Evolutionary conservation across 2,888 invertebrate genomes (phyloP), one percentile per base, ranked within the genome.

Genomic region (Aphrophora alni): DNA sequence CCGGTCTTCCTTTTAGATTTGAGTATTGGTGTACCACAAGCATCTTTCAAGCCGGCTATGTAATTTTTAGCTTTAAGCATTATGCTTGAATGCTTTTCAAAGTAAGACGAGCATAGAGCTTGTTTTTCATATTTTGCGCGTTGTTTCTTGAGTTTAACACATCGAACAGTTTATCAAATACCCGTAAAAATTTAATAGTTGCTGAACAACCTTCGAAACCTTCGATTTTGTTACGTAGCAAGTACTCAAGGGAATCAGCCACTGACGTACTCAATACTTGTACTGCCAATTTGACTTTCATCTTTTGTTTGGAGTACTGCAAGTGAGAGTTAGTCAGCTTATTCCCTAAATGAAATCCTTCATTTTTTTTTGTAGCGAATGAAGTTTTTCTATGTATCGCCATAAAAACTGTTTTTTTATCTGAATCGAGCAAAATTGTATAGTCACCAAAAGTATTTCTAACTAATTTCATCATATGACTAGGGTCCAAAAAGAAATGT

Each of bases 391-490:
- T 21, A 86, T 82, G 80, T 82, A 84, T 25, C 73, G 33, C 85
- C 85, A 86, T 70, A 83, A 82, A 59, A 71, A 82, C 72, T 78
- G 80, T 38, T 80, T 84, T 82, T 38, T 78, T 73, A 25, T 85
- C 85, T 8, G n/a, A n/a, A n/a, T n/a, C n/a, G n/a, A n/a, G n/a
- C n/a, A n/a, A n/a, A n/a, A n/a, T n/a, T n/a, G n/a, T n/a, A n/a
- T n/a, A n/a, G n/a, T n/a, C n/a, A n/a, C 84, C 85, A 28, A 86
- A 81, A n/a, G 83, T 80, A 81, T 86, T 87, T 21, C 85, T 80
- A 8, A 86, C 78, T 7, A 86, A 51, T 81, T 86, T 86, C 0
- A 85, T 10, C 85, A 86, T 86, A 74, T 86, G 85, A 75, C 85
- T 83, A 10, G 84, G 82, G 78, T 80, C 81, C 33, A 80, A 69